These are phyloP conservation scores for Premnoplex brunnescens DNA, from an alignment of 2,797 vertebrate genomes.

Conservation along the genomic window DNA sequence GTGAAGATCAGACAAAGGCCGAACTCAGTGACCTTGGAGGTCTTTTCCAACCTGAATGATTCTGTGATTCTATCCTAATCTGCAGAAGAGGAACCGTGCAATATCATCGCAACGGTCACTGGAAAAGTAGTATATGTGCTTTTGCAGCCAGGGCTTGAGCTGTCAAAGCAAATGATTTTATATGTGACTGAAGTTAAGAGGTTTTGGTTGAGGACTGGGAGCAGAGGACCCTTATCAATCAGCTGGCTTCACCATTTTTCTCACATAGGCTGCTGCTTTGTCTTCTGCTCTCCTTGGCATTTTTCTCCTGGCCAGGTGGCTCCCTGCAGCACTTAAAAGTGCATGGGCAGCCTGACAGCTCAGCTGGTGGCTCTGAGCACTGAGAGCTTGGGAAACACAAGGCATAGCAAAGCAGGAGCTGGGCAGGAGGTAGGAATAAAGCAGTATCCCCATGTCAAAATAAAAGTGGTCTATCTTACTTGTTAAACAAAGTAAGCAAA, in stretches of 20 bases:
- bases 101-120: background rate
- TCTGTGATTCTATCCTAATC: background rate
- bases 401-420: background rate
- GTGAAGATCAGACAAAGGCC: background rate
- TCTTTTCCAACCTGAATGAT: background rate
- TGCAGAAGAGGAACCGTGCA: background rate
- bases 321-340: background rate
- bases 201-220: background rate
- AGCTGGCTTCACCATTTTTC: background rate
- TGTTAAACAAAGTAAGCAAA: background rate
- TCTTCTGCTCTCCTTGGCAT: background rate
- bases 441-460: background rate
- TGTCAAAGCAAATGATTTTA: background rate
- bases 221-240: background rate
- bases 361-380: background rate
- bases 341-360: background rate
- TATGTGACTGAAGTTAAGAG: background rate
- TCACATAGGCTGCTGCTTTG: background rate
- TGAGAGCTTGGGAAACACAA: background rate
- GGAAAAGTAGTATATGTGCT: rapidly evolving
- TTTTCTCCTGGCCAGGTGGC: background rate
- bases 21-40: background rate
- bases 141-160: background rate
- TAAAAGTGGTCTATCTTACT: background rate
- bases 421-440: background rate